Percentiles rank a stretch among this genome's conserved stretches.
Conservation (phyloP, 2,797 vertebrate species). For the Myotis findleyi region DNA sequence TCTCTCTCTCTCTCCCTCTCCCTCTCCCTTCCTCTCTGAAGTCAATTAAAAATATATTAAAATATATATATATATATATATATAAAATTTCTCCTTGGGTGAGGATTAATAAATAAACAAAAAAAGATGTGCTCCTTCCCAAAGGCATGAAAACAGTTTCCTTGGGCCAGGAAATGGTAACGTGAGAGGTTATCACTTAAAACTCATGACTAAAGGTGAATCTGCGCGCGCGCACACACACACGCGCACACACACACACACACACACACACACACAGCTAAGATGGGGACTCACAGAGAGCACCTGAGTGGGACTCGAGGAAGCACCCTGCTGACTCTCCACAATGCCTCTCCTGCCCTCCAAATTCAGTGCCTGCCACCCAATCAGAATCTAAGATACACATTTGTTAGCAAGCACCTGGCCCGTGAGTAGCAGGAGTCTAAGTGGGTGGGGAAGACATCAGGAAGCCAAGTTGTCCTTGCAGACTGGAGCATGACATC, state of each 20-base stretch:
- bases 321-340: not conserved
- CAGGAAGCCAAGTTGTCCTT: not conserved
- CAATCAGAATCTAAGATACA: not conserved
- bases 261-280: not conserved
- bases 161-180: not conserved
- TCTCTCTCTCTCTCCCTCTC: too few relatives aligned
- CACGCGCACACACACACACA: too few relatives aligned
- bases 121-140: not conserved
- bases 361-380: not conserved
- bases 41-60: too few relatives aligned
- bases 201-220: not conserved
- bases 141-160: not conserved
- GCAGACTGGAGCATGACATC: not conserved
- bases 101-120: too few relatives aligned
- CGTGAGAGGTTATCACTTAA: not conserved
- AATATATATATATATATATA: too few relatives aligned
- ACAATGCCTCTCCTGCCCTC: not conserved
- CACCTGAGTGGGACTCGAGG: not conserved
- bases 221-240: fast-evolving
- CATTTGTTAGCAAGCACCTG: not conserved
- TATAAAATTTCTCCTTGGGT: too few relatives aligned
- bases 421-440: not conserved
- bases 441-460: not conserved
- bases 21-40: too few relatives aligned
- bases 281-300: not conserved